Conservation (phyloP, 2,888 invertebrate species). For the Oegoconia quadripuncta region DNA sequence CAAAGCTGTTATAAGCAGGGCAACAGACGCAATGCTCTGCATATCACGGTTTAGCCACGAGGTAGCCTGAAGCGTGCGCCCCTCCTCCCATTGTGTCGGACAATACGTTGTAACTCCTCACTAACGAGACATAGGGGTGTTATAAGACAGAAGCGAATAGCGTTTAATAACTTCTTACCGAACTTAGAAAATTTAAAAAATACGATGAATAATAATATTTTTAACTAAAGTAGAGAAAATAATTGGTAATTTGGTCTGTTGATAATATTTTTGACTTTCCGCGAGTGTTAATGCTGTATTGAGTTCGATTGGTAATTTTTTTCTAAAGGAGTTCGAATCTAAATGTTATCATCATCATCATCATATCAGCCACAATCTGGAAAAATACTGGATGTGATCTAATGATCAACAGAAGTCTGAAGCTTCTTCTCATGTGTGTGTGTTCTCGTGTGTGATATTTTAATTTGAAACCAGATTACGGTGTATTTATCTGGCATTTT, state of each 20-base stretch:
- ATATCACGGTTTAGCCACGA: slow-evolving; percentile 54
- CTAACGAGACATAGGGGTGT: slow-evolving; percentile 57
- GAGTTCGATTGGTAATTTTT: too few species aligned
- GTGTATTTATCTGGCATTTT: too few species aligned
- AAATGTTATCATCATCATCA: too few species aligned
- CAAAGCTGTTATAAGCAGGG: slow-evolving; percentile 1
- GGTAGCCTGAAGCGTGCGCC: slow-evolving; percentile 46
- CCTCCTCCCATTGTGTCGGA: slow-evolving; percentile 71
- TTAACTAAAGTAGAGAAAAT: slow-evolving; percentile 7
- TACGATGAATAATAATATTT: background rate
- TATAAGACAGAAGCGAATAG: slow-evolving; percentile 22
- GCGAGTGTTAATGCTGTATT: too few species aligned
- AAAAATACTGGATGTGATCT: too few species aligned
- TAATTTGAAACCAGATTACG: too few species aligned
- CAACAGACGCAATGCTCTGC: slow-evolving; percentile 13
- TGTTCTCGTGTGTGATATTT: too few species aligned
- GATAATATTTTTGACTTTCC: too few species aligned
- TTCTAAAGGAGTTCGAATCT: too few species aligned
- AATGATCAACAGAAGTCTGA: too few species aligned
- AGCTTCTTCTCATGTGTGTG: too few species aligned
- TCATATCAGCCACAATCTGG: too few species aligned
- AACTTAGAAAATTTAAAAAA: background rate
- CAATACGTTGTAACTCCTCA: slow-evolving; percentile 72
- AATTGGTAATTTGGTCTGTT: slow-evolving; percentile 9
- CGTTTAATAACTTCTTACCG: background rate